Evolutionary conservation across 2,797 vertebrate genomes (phyloP), one percentile per base, ranked within the genome.

Genomic region (Discoglossus pictus): DNA sequence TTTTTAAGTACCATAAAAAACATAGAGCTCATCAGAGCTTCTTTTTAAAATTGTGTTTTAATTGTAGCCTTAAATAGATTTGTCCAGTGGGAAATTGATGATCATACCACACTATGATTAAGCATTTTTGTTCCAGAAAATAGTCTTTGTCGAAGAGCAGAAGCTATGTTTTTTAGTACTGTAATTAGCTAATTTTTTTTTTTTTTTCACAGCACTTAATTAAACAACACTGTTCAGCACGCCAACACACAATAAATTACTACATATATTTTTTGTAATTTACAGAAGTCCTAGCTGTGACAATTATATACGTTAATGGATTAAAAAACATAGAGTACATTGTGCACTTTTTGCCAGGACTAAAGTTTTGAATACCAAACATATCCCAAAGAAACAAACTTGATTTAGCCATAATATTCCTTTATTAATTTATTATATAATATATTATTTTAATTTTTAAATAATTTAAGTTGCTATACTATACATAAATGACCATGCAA

Each of bases 161-260:
- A 67, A 15, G 15, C 61, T 34, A 59, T 67, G 24, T 52, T 43
- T 31, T 51, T 53, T 43, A 20, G 36, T 34, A 17, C 46, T 51
- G 6, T 48, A 60, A 27, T 68, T 36, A 36, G 25, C 47, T 51
- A 21, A 59, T 60, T 2, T 55, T 50, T n/a, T 13, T 50, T n/a
- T 13, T 68, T 60, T 68, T 24, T 36, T 40, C 56, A 35, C 39
- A 69, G 50, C 50, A 50, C 35, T 70, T 63, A 54, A 70, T 56
- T 50, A 56, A 50, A 55, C 35, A 31, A 13, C 15, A 50, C 39
- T 44, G 42, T 17, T 56, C 24, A 63, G 34, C 12, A 70, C 17
- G 6, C 47, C 43, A 50, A 55, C 50, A 63, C 59, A 50, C 40
- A 48, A 48, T 34, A 56, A 70, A 56, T 55, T 48, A 56, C 42